A percentile compares a stretch with the other conserved stretches of the same genome.
Conservation (phyloP, 2,797 vertebrate species). For the Enteromius anoplus region DNA sequence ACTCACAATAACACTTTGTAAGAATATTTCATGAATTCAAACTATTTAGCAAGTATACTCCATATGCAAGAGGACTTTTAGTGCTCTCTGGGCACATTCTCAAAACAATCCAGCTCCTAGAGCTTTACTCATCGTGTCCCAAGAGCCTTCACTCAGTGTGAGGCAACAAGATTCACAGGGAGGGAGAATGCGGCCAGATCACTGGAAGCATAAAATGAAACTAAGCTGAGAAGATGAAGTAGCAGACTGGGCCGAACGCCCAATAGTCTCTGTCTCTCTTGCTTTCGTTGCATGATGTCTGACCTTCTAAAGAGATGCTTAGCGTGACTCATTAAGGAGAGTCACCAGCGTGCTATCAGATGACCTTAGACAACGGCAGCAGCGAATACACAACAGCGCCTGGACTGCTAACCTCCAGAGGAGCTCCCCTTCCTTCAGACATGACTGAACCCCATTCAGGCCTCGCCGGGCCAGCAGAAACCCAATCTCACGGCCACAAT, state of each 20-base stretch:
- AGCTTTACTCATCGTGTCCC: constrained; percentile 48
- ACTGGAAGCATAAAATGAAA: constrained; percentile 54
- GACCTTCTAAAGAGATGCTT: constrained; percentile 84
- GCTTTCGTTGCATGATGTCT: constrained; percentile 76
- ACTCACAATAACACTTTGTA: not conserved
- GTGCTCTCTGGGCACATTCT: constrained; percentile 43
- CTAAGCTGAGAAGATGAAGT: constrained; percentile 72
- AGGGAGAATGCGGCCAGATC: constrained; percentile 44
- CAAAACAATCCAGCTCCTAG: constrained; percentile 45
- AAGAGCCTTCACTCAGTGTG: constrained; percentile 32
- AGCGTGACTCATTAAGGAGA: constrained; percentile 80
- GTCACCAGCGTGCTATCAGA: constrained; percentile 82
- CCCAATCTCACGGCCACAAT: constrained; percentile 73
- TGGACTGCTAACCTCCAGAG: constrained; percentile 74
- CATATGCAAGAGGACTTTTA: constrained; percentile 20
- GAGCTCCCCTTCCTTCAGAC: constrained; percentile 77
- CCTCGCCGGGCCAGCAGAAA: constrained; percentile 77
- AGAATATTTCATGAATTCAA: constrained; percentile 4
- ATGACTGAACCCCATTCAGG: constrained; percentile 80
- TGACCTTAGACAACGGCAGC: constrained; percentile 79
- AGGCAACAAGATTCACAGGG: constrained; percentile 35
- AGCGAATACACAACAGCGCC: constrained; percentile 69
- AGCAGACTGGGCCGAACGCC: constrained; percentile 75
- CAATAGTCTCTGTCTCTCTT: constrained; percentile 43
- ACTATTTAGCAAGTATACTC: constrained; percentile 16